Conservation (phyloP, 2,797 vertebrate species). For the Neomorphus geoffroyi region DNA sequence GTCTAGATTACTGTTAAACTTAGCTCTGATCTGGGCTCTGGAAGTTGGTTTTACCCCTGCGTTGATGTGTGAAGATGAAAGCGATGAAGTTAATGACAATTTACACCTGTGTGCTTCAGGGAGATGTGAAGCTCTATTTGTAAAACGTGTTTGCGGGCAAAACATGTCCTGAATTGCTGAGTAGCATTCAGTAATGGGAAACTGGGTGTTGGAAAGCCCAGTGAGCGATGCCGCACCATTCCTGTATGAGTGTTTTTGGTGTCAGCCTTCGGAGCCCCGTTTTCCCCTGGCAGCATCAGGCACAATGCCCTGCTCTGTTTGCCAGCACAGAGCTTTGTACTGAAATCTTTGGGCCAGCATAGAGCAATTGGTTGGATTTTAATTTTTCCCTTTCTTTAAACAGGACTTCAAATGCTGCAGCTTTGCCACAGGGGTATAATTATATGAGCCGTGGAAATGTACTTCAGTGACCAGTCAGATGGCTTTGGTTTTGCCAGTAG, state of each 20-base stretch:
- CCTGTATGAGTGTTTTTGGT: background rate
- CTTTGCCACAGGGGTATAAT: slow-evolving; percentile 13
- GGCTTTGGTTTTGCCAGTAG: slow-evolving; percentile 11
- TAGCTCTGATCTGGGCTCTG: background rate
- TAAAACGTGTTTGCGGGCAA: accelerated
- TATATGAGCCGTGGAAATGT: background rate
- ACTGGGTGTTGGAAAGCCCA: background rate
- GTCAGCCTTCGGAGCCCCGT: background rate
- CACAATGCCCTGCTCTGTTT: background rate
- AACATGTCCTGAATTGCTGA: background rate
- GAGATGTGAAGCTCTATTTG: background rate
- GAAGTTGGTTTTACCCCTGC: background rate
- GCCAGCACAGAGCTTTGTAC: background rate
- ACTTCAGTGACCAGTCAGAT: slow-evolving; percentile 39
- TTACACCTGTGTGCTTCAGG: background rate
- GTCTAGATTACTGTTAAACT: background rate
- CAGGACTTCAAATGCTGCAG: background rate
- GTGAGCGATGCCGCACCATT: background rate
- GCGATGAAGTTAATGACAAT: background rate
- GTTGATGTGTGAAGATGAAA: background rate
- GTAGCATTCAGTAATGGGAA: background rate
- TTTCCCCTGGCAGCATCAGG: background rate
- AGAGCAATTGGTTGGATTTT: background rate
- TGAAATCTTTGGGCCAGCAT: background rate
- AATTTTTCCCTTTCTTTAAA: slow-evolving; percentile 21